Percentiles rank a stretch among this genome's conserved stretches.
Evolutionary conservation across 53 echinoderm and acorn worm species (phyloP).

Genomic region (Arbacia lixula): DNA sequence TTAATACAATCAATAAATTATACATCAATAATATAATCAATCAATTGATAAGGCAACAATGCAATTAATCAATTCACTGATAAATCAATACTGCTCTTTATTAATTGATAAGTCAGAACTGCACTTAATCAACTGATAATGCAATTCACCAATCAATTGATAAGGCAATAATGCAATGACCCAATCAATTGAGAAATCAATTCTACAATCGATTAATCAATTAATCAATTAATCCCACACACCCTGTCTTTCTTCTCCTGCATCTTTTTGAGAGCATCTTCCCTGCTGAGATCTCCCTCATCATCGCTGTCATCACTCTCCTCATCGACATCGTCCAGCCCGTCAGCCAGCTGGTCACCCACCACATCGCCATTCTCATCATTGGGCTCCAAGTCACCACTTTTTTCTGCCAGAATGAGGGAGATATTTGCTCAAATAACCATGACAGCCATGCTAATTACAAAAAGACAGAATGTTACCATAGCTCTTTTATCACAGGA

Average conservation of each 20-base stretch:
- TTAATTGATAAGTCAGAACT: neutral
- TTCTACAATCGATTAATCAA: neutral
- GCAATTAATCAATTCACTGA: too few relatives aligned
- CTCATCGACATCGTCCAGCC: slow-evolving; percentile 66
- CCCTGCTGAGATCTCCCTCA: slow-evolving; percentile 74
- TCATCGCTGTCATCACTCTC: slow-evolving; percentile 93
- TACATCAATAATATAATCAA: neutral
- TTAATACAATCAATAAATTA: neutral
- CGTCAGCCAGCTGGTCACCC: slow-evolving; percentile 32
- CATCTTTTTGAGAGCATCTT: slow-evolving; percentile 76
- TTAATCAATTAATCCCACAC: neutral
- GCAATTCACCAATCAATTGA: neutral
- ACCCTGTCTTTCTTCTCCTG: slow-evolving; percentile 68
- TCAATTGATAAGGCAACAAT: neutral
- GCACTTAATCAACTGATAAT: neutral
- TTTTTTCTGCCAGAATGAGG: slow-evolving; percentile 18
- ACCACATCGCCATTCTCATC: slow-evolving; percentile 30
- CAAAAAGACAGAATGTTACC: too few relatives aligned
- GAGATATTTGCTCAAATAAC: neutral
- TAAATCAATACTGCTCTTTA: neutral
- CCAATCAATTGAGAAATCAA: neutral
- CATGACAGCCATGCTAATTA: too few relatives aligned
- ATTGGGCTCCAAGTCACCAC: neutral
- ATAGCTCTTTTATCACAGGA: too few relatives aligned
- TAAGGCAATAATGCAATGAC: neutral